Base-by-base conservation (phyloP, 2,797 vertebrate species). In the Xenops minutus region DNA sequence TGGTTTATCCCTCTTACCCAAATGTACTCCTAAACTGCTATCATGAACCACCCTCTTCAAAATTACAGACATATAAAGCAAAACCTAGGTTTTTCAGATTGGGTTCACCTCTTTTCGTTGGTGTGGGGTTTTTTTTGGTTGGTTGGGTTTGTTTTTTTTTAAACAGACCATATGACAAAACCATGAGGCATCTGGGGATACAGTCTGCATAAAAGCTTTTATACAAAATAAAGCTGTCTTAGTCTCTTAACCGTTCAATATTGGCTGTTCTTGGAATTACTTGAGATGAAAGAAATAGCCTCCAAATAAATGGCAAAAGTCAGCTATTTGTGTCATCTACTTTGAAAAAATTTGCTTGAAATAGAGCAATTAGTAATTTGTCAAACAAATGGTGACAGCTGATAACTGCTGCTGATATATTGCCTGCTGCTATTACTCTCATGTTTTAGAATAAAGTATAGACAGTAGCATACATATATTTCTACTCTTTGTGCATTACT, bases 201-300 rank as follows among this genome's bases (percentile, higher is more conserved):
- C 46, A 81, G 59, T 76, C 66, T 92, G 81, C 51, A 56, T 36
- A 34, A 91, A 88, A 86, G 68, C 32, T 76, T 89, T 62, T 68
- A 75, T 48, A 91, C 34, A 97, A 94, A 96, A 95, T 90, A 93
- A 95, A 94, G 87, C 82, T 94, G 79, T 73, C 48, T 84, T 83
- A 68, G 6, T 64, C 24, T 77, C 75, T 80, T 81, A 59, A 86
- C 36, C 58, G 78, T 62, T 32, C 58, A 59, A 58, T 74, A 77
- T 43, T 77, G 39, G 2, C 1, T 72, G 43, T 59, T 85, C 66
- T 71, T 71, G 34, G 19, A 95, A 92, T 71, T 88, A 78, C 62
- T 91, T 62, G 12, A 51, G 69, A 92, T 83, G 49, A 89, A 88
- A 91, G 62, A 92, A 93, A 69, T 22, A 85, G 39, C 55, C 29